phyloP scores from a whole-genome alignment of 2,113 vertebrate genomes.

The Rhea pennata region DNA sequence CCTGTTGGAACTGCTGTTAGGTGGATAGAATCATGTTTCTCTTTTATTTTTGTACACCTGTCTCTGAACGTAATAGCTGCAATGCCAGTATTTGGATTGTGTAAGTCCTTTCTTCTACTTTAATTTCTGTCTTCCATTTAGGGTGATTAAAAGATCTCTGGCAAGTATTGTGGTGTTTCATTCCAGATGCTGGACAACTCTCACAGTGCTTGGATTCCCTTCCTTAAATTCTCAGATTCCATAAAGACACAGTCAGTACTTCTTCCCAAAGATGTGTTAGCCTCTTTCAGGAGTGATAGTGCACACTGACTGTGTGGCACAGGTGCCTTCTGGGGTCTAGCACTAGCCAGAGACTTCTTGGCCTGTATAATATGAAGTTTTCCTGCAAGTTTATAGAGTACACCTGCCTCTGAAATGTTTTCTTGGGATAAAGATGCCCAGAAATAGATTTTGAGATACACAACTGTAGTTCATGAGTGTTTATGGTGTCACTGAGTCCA shows the following conservation, averaged over 20 bases:
- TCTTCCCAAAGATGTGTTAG: background rate
- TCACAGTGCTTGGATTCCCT: background rate
- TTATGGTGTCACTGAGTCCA: background rate
- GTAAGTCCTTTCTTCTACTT: background rate
- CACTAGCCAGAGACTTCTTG: background rate
- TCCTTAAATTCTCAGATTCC: background rate
- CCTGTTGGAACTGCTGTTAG: background rate
- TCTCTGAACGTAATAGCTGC: background rate
- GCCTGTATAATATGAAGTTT: background rate
- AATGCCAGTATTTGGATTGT: slow-evolving; percentile 24
- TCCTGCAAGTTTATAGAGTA: background rate
- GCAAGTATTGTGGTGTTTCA: background rate
- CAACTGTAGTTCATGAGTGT: background rate
- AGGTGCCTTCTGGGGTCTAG: background rate
- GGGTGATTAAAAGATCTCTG: background rate
- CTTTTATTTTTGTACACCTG: background rate
- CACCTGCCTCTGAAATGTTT: background rate
- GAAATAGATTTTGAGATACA: background rate
- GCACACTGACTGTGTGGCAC: background rate
- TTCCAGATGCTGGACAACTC: background rate
- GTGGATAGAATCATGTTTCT: background rate
- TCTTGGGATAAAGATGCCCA: background rate
- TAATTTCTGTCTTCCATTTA: background rate
- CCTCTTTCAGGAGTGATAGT: background rate
- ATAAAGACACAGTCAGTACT: background rate